Evolutionary conservation across 2,113 vertebrate genomes (phyloP).

Genomic region (Pantherophis guttatus): DNA sequence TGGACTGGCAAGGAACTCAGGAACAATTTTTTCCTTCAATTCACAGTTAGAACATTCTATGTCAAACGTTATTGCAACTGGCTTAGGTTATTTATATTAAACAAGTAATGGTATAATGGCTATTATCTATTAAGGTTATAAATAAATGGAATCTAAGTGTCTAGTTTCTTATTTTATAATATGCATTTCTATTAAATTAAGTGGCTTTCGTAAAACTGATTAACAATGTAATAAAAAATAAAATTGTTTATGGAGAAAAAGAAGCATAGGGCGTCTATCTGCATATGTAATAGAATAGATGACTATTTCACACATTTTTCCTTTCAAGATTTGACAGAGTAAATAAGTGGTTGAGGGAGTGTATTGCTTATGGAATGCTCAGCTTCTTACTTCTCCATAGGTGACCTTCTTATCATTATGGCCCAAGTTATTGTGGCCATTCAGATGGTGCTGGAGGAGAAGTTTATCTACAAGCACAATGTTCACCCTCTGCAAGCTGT

Average conservation of each 20-base stretch:
- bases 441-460: slow-evolving; percentile 97
- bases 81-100: background rate
- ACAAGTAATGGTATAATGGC: background rate
- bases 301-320: background rate
- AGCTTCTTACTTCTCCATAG: slow-evolving; percentile 55
- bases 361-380: background rate
- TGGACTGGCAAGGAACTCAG: background rate
- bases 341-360: background rate
- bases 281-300: background rate
- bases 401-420: slow-evolving; percentile 90
- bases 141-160: background rate
- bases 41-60: background rate
- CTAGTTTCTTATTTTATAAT: background rate
- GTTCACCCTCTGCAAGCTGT: slow-evolving; percentile 89
- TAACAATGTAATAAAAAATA: background rate
- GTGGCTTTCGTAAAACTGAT: background rate
- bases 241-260: background rate
- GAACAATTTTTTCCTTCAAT: background rate
- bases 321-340: background rate
- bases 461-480: slow-evolving; percentile 88
- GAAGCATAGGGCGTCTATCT: background rate
- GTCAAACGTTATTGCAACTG: background rate
- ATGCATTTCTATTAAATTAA: background rate
- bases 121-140: background rate
- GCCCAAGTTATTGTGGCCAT: slow-evolving; percentile 86